A percentile compares a stretch with the other conserved stretches of the same genome.
phyloP scores from a whole-genome alignment of 1,140 invertebrate genomes.

The Battus philenor region DNA sequence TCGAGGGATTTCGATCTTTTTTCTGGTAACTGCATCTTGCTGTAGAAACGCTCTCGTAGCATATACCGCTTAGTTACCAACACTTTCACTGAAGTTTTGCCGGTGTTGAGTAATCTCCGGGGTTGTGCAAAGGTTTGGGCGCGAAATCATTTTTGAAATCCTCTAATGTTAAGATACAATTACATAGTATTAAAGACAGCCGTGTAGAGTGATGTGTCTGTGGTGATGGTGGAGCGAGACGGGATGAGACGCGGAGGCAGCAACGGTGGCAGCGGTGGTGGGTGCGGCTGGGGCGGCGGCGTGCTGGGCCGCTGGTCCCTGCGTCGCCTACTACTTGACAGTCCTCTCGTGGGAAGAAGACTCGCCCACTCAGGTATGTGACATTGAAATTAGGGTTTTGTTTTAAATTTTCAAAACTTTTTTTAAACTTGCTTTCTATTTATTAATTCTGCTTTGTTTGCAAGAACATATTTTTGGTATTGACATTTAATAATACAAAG shows the following conservation, averaged over 20 bases:
- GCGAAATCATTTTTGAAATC: constrained; percentile 32
- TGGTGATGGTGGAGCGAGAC: constrained; percentile 65
- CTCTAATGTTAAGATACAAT: constrained; percentile 43
- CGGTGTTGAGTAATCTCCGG: constrained; percentile 51
- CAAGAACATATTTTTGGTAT: too few relatives aligned
- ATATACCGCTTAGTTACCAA: constrained; percentile 41
- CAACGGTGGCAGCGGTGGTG: constrained; percentile 38
- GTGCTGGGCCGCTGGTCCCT: constrained; percentile 65
- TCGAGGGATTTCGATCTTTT: constrained; percentile 13
- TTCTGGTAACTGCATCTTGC: constrained; percentile 55
- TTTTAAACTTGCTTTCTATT: too few relatives aligned
- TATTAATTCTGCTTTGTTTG: too few relatives aligned
- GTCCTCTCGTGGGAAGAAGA: constrained; percentile 60
- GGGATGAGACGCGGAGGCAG: constrained; percentile 41
- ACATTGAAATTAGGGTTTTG: too few relatives aligned
- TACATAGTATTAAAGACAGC: constrained; percentile 27
- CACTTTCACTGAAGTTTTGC: constrained; percentile 63
- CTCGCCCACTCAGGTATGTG: constrained; percentile 63
- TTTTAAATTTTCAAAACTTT: too few relatives aligned
- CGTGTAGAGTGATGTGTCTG: constrained; percentile 52
- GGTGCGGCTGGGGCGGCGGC: constrained; percentile 65
- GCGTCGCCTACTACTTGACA: constrained; percentile 55
- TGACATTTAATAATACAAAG: too few relatives aligned
- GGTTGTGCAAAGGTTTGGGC: constrained; percentile 45
- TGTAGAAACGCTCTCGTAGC: constrained; percentile 25